phyloP scores from a whole-genome alignment of 2,113 vertebrate species.

The Sinocyclocheilus anophthalmus region DNA sequence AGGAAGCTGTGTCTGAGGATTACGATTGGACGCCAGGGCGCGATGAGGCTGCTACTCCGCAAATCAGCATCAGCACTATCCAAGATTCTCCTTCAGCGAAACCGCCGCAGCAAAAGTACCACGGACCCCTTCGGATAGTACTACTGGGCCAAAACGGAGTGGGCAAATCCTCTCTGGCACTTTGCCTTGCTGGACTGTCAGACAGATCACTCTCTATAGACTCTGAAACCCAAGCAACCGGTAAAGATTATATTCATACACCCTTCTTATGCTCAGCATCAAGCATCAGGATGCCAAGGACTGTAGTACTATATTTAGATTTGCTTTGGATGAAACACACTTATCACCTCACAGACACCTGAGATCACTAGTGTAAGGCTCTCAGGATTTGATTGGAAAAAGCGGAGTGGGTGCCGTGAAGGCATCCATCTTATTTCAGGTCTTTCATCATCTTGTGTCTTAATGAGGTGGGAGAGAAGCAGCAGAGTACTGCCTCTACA shows the following conservation, averaged over 20 bases:
- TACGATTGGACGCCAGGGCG: slow-evolving; percentile 74
- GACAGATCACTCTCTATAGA: slow-evolving; percentile 72
- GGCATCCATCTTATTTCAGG: slow-evolving; percentile 41
- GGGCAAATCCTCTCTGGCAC: slow-evolving; percentile 85
- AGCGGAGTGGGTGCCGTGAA: neutral
- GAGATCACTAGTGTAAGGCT: slow-evolving; percentile 35
- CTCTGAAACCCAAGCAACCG: slow-evolving; percentile 73
- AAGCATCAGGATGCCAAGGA: slow-evolving; percentile 29
- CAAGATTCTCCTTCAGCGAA: slow-evolving; percentile 67
- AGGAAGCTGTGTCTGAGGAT: slow-evolving; percentile 78
- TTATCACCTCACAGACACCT: slow-evolving; percentile 38
- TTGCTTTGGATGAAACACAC: slow-evolving; percentile 36
- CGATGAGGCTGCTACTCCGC: slow-evolving; percentile 64
- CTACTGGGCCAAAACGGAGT: slow-evolving; percentile 87
- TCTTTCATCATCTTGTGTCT: slow-evolving; percentile 40
- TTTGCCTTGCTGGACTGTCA: slow-evolving; percentile 81
- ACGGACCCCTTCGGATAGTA: slow-evolving; percentile 75
- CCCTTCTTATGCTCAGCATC: neutral
- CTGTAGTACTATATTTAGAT: slow-evolving; percentile 33
- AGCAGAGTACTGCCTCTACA: neutral
- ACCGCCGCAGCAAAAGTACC: slow-evolving; percentile 58
- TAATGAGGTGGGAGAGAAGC: slow-evolving; percentile 30
- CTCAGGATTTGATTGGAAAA: slow-evolving; percentile 40
- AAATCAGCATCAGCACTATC: slow-evolving; percentile 67
- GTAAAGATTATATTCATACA: slow-evolving; percentile 62